Evolutionary conservation across 2,888 invertebrate species (phyloP).

Genomic region (Ichneumoninae sp.): DNA sequence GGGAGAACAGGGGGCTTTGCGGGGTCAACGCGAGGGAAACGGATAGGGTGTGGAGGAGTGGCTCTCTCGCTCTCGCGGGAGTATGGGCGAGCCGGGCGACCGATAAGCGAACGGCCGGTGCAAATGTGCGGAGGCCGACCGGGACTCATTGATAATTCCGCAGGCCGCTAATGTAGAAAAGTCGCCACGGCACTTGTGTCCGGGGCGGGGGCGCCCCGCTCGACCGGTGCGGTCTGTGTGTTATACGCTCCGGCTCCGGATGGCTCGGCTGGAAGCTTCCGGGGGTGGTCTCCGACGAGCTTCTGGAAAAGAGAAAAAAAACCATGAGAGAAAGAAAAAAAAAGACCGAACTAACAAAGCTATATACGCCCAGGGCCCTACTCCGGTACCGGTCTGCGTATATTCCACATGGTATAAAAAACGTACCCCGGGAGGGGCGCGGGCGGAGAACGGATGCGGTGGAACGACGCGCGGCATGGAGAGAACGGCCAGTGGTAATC

Average conservation of each 20-base stretch:
- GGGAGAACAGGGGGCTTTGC: conserved; percentile 56
- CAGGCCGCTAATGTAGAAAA: conserved; percentile 68
- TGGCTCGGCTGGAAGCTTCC: conserved; percentile 61
- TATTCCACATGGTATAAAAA: conserved; percentile 76
- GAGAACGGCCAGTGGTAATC: conserved; percentile 78
- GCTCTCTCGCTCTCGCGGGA: conserved; percentile 21
- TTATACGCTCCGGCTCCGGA: conserved; percentile 43
- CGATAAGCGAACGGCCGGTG: conserved; percentile 68
- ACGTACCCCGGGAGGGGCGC: conserved; percentile 75
- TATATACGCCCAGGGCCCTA: conserved; percentile 69
- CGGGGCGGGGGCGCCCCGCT: conserved; percentile 41
- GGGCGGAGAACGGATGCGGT: conserved; percentile 72
- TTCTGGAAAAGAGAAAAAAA: conserved; percentile 64
- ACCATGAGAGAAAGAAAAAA: conserved; percentile 18
- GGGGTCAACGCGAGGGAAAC: conserved; percentile 46
- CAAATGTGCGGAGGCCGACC: conserved; percentile 56
- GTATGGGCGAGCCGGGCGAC: conserved; percentile 24
- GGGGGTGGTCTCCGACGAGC: conserved; percentile 52
- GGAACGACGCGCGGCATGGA: conserved; percentile 69
- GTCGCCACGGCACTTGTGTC: conserved; percentile 67
- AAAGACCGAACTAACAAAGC: conserved; percentile 76
- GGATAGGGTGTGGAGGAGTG: conserved; percentile 36
- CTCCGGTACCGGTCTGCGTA: conserved; percentile 68
- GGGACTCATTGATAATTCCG: conserved; percentile 70
- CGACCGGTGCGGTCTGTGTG: conserved; percentile 37